Conservation (phyloP, 1,140 invertebrate species). For the Scylla paramamosain region DNA sequence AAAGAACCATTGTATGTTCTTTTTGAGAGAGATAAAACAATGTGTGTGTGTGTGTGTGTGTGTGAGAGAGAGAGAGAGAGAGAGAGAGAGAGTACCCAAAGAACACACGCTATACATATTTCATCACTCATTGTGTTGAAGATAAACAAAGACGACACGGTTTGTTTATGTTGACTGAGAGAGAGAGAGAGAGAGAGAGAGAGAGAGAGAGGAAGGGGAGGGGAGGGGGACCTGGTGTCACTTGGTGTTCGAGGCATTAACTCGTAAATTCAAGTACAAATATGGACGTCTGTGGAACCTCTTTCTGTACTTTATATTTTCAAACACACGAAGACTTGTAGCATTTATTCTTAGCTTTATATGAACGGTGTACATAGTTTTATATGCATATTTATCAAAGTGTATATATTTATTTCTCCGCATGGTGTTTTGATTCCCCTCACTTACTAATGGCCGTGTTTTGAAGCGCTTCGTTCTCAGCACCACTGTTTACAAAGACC, state of each 20-base stretch:
- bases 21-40: background rate
- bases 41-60: too few species aligned
- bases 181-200: too few species aligned
- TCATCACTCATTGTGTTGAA: too few species aligned
- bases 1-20: background rate
- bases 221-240: background rate
- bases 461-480: too few species aligned
- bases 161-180: too few species aligned
- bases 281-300: conserved; percentile 37
- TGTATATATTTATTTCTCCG: conserved; percentile 72
- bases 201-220: too few species aligned
- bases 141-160: too few species aligned
- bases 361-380: conserved; percentile 72
- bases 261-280: conserved; percentile 72
- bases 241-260: conserved; percentile 38
- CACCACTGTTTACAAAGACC: too few species aligned
- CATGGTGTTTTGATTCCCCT: conserved; percentile 2
- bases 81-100: background rate
- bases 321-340: conserved; percentile 67
- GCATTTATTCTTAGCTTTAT: conserved; percentile 73
- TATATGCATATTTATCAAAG: conserved; percentile 75
- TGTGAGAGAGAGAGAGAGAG: conserved; percentile 31
- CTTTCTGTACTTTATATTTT: conserved; percentile 46
- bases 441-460: too few species aligned
- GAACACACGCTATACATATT: too few species aligned